Conservation (phyloP, 2,113 vertebrate genomes). For the Rallus limicola region DNA sequence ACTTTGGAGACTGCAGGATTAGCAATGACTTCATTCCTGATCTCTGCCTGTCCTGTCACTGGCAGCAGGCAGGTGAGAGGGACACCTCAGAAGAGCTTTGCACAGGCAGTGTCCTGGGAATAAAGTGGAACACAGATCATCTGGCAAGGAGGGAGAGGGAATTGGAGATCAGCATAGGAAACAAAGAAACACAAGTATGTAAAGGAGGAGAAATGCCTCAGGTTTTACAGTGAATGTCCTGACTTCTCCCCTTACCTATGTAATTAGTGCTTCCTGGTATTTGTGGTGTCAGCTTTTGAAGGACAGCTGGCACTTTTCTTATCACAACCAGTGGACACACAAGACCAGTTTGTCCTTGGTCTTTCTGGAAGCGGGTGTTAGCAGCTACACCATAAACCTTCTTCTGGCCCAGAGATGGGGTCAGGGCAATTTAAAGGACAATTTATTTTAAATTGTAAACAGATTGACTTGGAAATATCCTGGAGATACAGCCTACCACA, state of each 20-base stretch:
- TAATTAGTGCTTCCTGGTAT: neutral
- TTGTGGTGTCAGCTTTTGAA: neutral
- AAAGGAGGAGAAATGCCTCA: neutral
- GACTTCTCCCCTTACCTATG: neutral
- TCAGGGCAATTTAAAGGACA: neutral
- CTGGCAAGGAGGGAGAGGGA: neutral
- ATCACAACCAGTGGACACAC: neutral
- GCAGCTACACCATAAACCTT: neutral
- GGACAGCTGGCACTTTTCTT: slow-evolving; percentile 42
- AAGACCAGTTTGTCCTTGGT: slow-evolving; percentile 4
- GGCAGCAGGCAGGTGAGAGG: neutral
- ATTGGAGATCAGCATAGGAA: neutral
- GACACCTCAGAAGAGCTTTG: neutral
- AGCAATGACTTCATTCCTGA: neutral
- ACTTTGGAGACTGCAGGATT: neutral
- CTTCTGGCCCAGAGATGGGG: rapidly evolving
- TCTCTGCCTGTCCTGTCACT: neutral
- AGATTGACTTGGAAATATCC: neutral
- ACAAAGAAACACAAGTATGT: neutral
- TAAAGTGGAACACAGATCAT: neutral
- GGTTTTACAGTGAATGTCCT: rapidly evolving
- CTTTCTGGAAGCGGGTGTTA: neutral
- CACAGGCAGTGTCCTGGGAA: neutral
- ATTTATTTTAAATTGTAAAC: neutral
- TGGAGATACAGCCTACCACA: neutral